These are phyloP conservation scores for Orchestes rusci DNA, from an alignment of 2,888 invertebrate genomes.

Conservation along the genomic window DNA sequence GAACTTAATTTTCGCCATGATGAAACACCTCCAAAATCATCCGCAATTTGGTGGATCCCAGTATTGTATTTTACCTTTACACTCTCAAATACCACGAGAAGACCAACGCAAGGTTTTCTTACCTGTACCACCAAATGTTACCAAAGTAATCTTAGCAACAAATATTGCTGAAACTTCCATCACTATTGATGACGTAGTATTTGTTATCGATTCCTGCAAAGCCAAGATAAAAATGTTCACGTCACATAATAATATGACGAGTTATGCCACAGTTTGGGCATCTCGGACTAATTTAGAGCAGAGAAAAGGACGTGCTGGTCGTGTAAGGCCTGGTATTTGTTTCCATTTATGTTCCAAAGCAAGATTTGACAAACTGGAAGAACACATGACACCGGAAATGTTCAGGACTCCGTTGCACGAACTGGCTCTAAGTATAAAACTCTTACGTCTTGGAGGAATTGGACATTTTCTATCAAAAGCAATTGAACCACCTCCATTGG, in stretches of 20 bases:
- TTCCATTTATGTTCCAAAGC: constrained; percentile 85
- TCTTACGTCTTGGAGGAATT: constrained; percentile 84
- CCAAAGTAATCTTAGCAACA: constrained; percentile 91
- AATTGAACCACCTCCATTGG: constrained; percentile 93
- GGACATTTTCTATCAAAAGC: constrained; percentile 93
- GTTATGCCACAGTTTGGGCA: constrained; percentile 96
- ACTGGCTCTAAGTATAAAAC: constrained; percentile 82
- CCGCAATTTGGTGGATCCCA: constrained; percentile 50
- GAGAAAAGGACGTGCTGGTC: constrained; percentile 86
- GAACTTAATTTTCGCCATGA: constrained; percentile 90
- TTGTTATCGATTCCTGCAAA: constrained; percentile 95
- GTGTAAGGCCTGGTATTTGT: constrained; percentile 88
- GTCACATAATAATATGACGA: constrained; percentile 97
- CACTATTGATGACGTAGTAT: constrained; percentile 97
- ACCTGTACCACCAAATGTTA: constrained; percentile 72
- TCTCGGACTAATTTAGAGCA: constrained; percentile 93
- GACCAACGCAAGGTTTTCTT: constrained; percentile 93
- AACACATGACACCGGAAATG: constrained; percentile 95
- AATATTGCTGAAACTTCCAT: constrained; percentile 98
- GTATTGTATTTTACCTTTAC: constrained; percentile 85
- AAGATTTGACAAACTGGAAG: constrained; percentile 64
- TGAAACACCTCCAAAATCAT: constrained; percentile 75
- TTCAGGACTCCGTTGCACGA: constrained; percentile 96
- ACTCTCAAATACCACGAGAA: constrained; percentile 92
- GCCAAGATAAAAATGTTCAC: constrained; percentile 97